phyloP scores from a whole-genome alignment of 2,797 vertebrate genomes.

The Nasua narica region DNA sequence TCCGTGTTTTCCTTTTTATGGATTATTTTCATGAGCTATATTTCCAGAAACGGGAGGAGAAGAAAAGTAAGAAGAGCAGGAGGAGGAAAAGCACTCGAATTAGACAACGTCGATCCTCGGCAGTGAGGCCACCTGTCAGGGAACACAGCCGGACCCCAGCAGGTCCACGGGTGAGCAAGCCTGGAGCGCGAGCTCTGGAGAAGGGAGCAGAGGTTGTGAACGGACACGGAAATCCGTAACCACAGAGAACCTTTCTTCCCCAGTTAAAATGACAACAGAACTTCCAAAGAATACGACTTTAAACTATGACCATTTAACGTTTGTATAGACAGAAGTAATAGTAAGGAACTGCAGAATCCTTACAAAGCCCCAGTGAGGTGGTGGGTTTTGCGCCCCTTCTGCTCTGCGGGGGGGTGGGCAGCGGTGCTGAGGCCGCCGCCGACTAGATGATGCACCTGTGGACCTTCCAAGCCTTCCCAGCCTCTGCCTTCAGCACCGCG shows the following conservation, averaged over 20 bases:
- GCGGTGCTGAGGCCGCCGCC: accelerated
- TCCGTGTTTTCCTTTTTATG: not conserved
- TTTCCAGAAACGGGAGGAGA: not conserved
- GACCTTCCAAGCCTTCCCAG: not conserved
- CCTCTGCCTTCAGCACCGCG: too few species aligned
- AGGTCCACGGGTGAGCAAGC: not conserved
- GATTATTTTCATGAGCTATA: not conserved
- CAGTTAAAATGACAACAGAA: not conserved
- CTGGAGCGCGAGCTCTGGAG: too few species aligned
- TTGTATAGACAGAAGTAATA: too few species aligned
- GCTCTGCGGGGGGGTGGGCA: too few species aligned
- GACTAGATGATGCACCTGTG: accelerated
- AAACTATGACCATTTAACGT: not conserved
- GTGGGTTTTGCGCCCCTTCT: accelerated
- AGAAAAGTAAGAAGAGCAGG: not conserved
- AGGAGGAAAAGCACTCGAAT: not conserved
- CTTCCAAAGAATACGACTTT: not conserved
- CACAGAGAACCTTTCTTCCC: not conserved
- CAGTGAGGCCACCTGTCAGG: not conserved
- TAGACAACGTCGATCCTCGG: not conserved
- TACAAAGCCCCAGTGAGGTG: not conserved
- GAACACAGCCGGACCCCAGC: accelerated
- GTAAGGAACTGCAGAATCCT: not conserved
- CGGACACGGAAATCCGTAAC: not conserved
- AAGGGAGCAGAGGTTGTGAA: not conserved